phyloP scores from a whole-genome alignment of 2,888 invertebrate species.

The Lithophane leautieri region DNA sequence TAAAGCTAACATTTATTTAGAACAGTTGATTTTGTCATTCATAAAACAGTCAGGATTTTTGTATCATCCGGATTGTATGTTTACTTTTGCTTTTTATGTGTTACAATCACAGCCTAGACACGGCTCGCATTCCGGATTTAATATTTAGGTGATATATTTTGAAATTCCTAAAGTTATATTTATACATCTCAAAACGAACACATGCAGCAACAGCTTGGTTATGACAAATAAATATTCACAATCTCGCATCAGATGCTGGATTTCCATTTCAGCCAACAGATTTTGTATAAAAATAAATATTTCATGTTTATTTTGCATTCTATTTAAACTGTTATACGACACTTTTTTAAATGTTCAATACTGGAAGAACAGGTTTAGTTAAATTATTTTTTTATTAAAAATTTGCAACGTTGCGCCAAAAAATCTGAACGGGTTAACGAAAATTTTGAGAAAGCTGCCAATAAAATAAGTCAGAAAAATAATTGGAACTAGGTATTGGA shows the following conservation, averaged over 20 bases:
- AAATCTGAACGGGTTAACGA: constrained; percentile 23
- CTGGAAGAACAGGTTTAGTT: not conserved
- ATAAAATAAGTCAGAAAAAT: constrained; percentile 43
- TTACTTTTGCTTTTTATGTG: constrained; percentile 13
- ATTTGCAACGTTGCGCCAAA: constrained; percentile 16
- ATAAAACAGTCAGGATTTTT: constrained; percentile 4
- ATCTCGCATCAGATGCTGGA: constrained; percentile 22
- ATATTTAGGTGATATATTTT: constrained; percentile 21
- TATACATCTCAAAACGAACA: constrained; percentile 31
- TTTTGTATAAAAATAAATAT: constrained; percentile 41
- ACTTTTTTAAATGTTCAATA: constrained; percentile 14
- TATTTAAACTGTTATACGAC: not conserved
- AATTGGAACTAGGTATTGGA: constrained; percentile 29
- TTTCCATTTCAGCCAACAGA: constrained; percentile 30
- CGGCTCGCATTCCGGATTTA: constrained; percentile 12
- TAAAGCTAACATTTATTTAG: not conserved
- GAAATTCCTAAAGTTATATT: constrained; percentile 15
- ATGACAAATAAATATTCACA: constrained; percentile 40
- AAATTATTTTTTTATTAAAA: constrained; percentile 3
- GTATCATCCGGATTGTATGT: not conserved
- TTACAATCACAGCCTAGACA: constrained; percentile 5
- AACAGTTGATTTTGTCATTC: not conserved
- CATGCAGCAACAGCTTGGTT: constrained; percentile 27
- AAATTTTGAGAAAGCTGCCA: constrained; percentile 21
- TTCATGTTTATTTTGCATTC: constrained; percentile 9